Percentiles rank a stretch among this genome's conserved stretches.
Conservation (phyloP, 2,888 invertebrate genomes). For the Philonicus albiceps region DNA sequence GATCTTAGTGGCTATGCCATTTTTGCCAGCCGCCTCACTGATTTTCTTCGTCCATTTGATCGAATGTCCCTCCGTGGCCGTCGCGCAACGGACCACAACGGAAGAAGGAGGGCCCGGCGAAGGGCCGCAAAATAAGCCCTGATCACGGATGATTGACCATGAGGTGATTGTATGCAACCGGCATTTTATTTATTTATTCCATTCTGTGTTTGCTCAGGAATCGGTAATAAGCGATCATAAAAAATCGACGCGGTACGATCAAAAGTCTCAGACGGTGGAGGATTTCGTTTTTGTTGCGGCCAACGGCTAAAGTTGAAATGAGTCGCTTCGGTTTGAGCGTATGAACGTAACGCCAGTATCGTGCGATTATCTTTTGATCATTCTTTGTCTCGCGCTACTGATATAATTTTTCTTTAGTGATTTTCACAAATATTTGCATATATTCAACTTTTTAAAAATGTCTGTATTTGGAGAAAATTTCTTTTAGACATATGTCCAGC, state of each 20-base stretch:
- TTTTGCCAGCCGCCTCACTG: not conserved
- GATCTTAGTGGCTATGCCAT: not conserved
- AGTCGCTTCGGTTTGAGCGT: not conserved
- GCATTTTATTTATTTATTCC: conserved; percentile 46
- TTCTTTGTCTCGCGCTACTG: not conserved
- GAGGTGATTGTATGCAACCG: conserved; percentile 40
- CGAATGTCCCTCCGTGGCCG: not conserved
- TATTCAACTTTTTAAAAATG: not conserved
- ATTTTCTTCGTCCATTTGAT: conserved; percentile 1
- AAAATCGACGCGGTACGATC: conserved; percentile 47
- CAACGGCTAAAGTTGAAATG: not conserved
- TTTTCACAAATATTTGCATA: not conserved
- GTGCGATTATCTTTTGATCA: not conserved
- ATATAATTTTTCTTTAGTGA: not conserved
- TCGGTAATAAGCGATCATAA: conserved; percentile 47
- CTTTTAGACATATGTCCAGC: too few species aligned
- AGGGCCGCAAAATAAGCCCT: conserved; percentile 3
- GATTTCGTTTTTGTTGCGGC: not conserved
- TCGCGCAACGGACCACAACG: not conserved
- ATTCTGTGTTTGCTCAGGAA: conserved; percentile 42
- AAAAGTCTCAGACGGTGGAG: conserved; percentile 15
- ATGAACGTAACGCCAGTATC: not conserved
- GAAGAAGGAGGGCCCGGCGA: not conserved
- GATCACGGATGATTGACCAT: conserved; percentile 36
- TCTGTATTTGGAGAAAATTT: too few species aligned